These are phyloP conservation scores for Saturnia pavonia DNA, from an alignment of 2,888 invertebrate species.

Conservation along the genomic window DNA sequence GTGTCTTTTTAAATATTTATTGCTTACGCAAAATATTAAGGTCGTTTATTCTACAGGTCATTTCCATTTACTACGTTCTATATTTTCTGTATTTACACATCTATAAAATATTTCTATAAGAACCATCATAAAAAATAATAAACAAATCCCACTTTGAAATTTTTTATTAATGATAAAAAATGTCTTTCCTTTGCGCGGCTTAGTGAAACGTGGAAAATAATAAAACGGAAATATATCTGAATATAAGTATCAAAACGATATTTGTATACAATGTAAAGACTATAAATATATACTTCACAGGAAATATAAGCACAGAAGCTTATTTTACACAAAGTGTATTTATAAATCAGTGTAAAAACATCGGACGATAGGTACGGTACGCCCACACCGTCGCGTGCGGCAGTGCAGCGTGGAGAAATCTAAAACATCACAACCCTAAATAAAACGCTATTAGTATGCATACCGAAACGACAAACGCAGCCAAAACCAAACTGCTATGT, in stretches of 20 bases:
- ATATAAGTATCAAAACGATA: neutral
- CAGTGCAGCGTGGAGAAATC: conserved; percentile 61
- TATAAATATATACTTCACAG: neutral
- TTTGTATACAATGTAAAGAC: neutral
- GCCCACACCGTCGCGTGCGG: conserved; percentile 17
- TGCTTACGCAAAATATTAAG: conserved; percentile 1
- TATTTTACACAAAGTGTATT: conserved; percentile 34
- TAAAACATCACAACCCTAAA: conserved; percentile 67
- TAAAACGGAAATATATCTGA: neutral
- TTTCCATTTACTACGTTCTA: neutral
- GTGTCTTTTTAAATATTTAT: neutral
- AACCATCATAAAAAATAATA: neutral
- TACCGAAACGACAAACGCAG: conserved; percentile 62
- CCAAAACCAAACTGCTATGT: conserved; percentile 62
- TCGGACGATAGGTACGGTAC: conserved; percentile 37
- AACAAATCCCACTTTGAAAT: neutral
- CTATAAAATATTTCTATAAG: neutral
- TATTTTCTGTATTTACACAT: neutral
- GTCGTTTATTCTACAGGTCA: neutral
- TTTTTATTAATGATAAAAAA: neutral
- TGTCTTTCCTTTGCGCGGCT: neutral
- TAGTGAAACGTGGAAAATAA: neutral
- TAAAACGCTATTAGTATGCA: conserved; percentile 70
- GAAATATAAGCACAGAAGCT: neutral
- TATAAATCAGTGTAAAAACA: conserved; percentile 42